Percentiles rank a stretch among this genome's conserved stretches.
Evolutionary conservation across 1,140 invertebrate genomes (phyloP).

Genomic region (Hesperophylax magnus): DNA sequence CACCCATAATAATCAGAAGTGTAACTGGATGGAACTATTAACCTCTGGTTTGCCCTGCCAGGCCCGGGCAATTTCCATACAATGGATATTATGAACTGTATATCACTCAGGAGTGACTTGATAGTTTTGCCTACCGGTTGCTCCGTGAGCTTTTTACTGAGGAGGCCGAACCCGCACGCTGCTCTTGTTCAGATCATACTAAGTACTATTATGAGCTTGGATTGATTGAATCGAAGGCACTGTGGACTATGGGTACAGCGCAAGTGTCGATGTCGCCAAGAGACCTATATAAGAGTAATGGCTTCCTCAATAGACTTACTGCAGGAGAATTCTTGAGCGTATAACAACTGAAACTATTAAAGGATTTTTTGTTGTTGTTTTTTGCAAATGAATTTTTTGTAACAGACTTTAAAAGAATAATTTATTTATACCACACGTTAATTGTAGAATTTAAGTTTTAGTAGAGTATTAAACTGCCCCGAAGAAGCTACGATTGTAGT

Average conservation of each 20-base stretch:
- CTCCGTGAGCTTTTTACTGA: constrained; percentile 52
- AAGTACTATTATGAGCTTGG: neutral
- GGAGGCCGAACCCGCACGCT: constrained; percentile 12
- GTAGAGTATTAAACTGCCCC: too few species aligned
- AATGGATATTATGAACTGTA: constrained; percentile 56
- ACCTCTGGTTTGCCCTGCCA: constrained; percentile 41
- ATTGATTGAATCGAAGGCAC: neutral
- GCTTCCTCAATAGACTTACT: too few species aligned
- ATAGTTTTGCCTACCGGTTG: constrained; percentile 51
- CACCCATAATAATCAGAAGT: constrained; percentile 46
- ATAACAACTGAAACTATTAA: too few species aligned
- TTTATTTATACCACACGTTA: too few species aligned
- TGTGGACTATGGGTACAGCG: neutral
- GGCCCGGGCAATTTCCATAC: constrained; percentile 51
- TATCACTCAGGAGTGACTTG: constrained; percentile 55
- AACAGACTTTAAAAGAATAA: too few species aligned
- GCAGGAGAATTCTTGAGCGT: too few species aligned
- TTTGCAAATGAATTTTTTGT: too few species aligned
- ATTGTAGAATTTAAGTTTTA: too few species aligned
- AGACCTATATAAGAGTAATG: too few species aligned
- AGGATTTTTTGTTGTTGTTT: too few species aligned
- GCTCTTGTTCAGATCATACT: constrained; percentile 6
- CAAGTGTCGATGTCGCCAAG: neutral
- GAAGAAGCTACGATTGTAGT: too few species aligned
- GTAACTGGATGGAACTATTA: constrained; percentile 56